These are phyloP conservation scores for Otis tarda DNA, from an alignment of 2,113 vertebrate genomes.

Conservation along the genomic window DNA sequence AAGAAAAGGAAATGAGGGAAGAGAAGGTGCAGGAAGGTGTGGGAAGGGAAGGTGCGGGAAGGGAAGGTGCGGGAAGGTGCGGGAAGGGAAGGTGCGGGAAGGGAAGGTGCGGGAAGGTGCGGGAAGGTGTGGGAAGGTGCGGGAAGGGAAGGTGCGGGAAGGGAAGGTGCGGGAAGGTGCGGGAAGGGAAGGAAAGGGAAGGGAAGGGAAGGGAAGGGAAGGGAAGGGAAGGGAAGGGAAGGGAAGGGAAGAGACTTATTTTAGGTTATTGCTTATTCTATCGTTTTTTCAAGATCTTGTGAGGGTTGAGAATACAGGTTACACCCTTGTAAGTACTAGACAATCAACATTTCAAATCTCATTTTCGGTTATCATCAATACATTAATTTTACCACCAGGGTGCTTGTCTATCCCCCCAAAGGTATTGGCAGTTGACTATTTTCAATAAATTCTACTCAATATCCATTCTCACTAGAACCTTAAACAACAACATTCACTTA, in stretches of 20 bases:
- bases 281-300: constrained; percentile 37
- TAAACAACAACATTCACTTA: constrained; percentile 64
- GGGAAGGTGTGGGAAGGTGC: too few relatives aligned
- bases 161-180: too few relatives aligned
- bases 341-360: neutral
- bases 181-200: too few relatives aligned
- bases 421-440: constrained; percentile 42
- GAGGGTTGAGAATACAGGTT: constrained; percentile 11
- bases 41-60: too few relatives aligned
- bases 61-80: neutral
- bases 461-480: constrained; percentile 70
- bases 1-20: neutral
- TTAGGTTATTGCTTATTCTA: constrained; percentile 59
- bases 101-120: neutral
- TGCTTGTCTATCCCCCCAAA: neutral
- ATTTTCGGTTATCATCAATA: neutral
- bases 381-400: neutral
- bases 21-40: too few relatives aligned
- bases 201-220: too few relatives aligned
- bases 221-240: neutral
- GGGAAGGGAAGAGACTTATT: neutral
- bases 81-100: too few relatives aligned
- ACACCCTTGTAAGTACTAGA: neutral
- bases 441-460: constrained; percentile 71
- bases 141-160: too few relatives aligned